Conservation (phyloP, 35 echinoderm and acorn worm species). For the Diadema setosum region DNA sequence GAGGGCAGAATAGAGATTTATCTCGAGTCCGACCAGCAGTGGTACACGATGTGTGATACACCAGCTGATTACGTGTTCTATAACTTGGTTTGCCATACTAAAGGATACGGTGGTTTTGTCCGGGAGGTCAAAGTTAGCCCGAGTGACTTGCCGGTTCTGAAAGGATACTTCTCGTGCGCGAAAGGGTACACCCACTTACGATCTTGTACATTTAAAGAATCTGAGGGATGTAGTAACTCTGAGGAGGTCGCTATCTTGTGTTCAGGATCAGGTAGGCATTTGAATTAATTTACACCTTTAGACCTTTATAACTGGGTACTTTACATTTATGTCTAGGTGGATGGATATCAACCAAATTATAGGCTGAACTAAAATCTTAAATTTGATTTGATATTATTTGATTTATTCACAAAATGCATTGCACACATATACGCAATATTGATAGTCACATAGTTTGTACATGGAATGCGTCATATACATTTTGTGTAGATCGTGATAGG, state of each 20-base stretch:
- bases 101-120: background rate
- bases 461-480: too few species aligned
- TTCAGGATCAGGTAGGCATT: background rate
- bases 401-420: too few species aligned
- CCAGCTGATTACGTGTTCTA: background rate
- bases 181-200: background rate
- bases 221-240: background rate
- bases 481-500: too few species aligned
- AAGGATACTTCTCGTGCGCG: background rate
- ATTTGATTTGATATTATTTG: too few species aligned
- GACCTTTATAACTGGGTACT: too few species aligned
- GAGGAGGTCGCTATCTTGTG: background rate
- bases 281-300: too few species aligned
- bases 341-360: too few species aligned
- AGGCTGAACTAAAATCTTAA: too few species aligned
- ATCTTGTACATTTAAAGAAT: background rate
- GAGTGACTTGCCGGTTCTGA: background rate
- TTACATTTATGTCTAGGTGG: too few species aligned
- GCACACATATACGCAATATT: too few species aligned
- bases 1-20: background rate
- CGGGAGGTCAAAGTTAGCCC: background rate
- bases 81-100: background rate
- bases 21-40: background rate
- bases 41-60: background rate
- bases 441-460: too few species aligned